phyloP scores from a whole-genome alignment of 1,140 invertebrate genomes.

The Drosophila orosa region DNA sequence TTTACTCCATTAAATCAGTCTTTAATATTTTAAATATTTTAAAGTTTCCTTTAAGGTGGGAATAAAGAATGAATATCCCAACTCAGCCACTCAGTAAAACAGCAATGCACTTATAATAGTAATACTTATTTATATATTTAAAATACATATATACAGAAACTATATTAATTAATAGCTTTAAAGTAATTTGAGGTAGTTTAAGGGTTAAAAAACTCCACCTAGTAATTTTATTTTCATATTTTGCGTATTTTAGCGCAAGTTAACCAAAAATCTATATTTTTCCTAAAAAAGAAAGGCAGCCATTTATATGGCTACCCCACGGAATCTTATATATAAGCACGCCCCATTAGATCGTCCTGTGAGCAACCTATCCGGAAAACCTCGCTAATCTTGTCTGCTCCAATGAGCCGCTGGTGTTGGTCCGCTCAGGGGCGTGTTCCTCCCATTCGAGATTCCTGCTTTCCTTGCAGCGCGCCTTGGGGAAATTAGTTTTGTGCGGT shows the following conservation, averaged over 20 bases:
- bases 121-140: too few species aligned
- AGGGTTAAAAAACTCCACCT: too few species aligned
- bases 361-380: constrained; percentile 30
- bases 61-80: too few species aligned
- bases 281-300: too few species aligned
- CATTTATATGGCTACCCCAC: background rate
- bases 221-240: background rate
- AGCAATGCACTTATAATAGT: too few species aligned
- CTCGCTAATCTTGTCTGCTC: constrained; percentile 69
- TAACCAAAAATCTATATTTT: background rate
- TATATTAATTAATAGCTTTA: too few species aligned
- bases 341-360: constrained; percentile 24
- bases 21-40: background rate
- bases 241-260: too few species aligned
- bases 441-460: constrained; percentile 47
- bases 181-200: too few species aligned
- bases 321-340: constrained; percentile 1
- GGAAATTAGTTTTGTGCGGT: constrained; percentile 81
- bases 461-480: constrained; percentile 72
- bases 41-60: too few species aligned
- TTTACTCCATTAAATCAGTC: background rate
- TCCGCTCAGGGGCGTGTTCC: constrained; percentile 24
- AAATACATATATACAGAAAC: too few species aligned
- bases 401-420: constrained; percentile 62
- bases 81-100: too few species aligned